Percentiles rank a stretch among this genome's conserved stretches.
Evolutionary conservation across 2,797 vertebrate genomes (phyloP).

Genomic region (Rhinoraja longicauda): DNA sequence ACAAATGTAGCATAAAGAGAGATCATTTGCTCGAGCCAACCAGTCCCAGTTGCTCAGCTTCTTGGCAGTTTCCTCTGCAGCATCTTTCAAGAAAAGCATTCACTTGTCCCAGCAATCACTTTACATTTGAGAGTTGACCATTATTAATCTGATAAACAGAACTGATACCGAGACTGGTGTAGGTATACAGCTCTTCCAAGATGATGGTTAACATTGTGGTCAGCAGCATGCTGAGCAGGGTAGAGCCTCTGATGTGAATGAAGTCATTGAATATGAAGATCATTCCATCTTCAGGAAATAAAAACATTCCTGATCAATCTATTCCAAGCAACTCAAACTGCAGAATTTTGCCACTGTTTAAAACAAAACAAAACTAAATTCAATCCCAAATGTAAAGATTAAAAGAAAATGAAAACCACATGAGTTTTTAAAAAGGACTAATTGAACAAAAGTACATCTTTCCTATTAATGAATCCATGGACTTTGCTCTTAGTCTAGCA

Average conservation of each 20-base stretch:
- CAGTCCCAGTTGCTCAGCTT: not conserved
- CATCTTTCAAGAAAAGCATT: not conserved
- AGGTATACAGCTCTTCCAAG: too few relatives aligned
- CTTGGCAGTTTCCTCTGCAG: not conserved
- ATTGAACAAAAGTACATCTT: too few relatives aligned
- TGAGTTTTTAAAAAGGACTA: too few relatives aligned
- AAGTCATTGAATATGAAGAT: not conserved
- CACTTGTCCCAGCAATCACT: not conserved
- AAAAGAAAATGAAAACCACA: not conserved
- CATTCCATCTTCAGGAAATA: not conserved
- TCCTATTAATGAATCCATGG: not conserved
- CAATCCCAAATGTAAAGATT: too few relatives aligned
- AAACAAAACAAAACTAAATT: not conserved
- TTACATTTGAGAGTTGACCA: not conserved
- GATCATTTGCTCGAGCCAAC: not conserved
- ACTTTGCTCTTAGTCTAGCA: not conserved
- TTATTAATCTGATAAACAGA: not conserved
- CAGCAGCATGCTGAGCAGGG: not conserved
- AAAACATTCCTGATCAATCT: not conserved
- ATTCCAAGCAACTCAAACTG: not conserved
- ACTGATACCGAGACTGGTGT: not conserved
- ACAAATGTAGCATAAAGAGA: not conserved
- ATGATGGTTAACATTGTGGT: not conserved
- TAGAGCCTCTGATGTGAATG: not conserved
- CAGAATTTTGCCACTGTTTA: not conserved